Conservation (phyloP, 2,113 vertebrate genomes). For the Notothenia coriiceps region DNA sequence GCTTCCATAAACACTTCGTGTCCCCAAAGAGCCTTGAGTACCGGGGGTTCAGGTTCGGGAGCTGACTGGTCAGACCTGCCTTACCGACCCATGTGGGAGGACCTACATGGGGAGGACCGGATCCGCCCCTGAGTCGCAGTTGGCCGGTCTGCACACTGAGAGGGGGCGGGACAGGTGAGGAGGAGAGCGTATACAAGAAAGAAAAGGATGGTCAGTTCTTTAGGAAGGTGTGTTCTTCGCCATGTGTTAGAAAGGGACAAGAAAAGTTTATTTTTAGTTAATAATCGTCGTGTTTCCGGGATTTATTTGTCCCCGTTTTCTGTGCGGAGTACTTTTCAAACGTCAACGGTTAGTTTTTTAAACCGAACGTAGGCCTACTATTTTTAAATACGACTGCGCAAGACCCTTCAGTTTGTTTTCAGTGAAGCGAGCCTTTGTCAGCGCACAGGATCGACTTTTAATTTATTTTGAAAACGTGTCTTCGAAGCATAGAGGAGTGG, state of each 20-base stretch:
- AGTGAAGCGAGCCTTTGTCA: background rate
- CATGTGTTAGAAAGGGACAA: background rate
- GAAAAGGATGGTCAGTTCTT: background rate
- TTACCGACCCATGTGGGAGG: too few relatives aligned
- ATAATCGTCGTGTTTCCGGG: background rate
- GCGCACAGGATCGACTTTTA: background rate
- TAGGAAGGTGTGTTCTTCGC: background rate
- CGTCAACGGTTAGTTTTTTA: background rate
- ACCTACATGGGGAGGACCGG: slow-evolving; percentile 28
- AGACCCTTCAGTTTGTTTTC: background rate
- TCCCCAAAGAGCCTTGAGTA: too few relatives aligned
- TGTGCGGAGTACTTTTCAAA: background rate
- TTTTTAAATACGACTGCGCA: background rate
- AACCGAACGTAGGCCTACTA: background rate
- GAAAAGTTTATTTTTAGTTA: background rate
- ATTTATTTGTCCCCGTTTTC: background rate
- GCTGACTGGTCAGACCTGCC: too few relatives aligned
- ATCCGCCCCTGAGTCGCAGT: background rate
- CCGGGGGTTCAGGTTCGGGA: too few relatives aligned
- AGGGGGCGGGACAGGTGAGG: slow-evolving; percentile 60
- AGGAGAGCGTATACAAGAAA: background rate
- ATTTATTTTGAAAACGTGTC: background rate
- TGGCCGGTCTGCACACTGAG: background rate
- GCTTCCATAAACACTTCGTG: too few relatives aligned
- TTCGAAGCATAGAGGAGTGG: background rate